Conservation (phyloP, 2,888 invertebrate genomes). For the Ethmia dodecea region DNA sequence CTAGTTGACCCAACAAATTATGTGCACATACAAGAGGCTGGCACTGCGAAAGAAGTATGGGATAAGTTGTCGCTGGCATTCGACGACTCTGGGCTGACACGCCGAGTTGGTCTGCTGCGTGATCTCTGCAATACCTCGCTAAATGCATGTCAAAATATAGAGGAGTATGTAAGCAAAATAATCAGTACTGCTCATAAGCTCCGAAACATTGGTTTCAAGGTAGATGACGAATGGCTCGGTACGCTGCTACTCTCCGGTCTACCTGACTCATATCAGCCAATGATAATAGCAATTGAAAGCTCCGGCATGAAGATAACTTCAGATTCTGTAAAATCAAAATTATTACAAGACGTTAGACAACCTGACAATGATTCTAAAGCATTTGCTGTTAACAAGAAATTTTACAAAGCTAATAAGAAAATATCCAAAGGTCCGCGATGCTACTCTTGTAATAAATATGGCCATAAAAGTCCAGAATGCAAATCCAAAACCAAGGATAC, state of each 20-base stretch:
- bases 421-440: constrained; percentile 1
- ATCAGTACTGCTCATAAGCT: too few relatives aligned
- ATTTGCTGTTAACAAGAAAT: constrained; percentile 1
- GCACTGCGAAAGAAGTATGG: constrained; percentile 11
- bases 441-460: constrained; percentile 10
- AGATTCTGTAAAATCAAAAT: constrained; percentile 10
- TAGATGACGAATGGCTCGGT: constrained; percentile 6
- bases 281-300: constrained; percentile 12
- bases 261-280: constrained; percentile 5
- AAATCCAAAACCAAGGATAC: constrained; percentile 7
- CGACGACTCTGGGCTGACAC: constrained; percentile 7
- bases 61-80: constrained; percentile 9
- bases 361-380: constrained; percentile 1
- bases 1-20: constrained; percentile 10
- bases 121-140: background rate
- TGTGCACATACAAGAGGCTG: constrained; percentile 6
- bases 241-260: background rate
- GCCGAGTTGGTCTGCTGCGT: background rate
- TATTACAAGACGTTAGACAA: constrained; percentile 1
- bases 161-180: constrained; percentile 10
- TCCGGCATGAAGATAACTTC: constrained; percentile 4
- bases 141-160: constrained; percentile 2
- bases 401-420: background rate
- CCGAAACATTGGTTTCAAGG: background rate
- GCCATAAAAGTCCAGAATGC: constrained; percentile 7